Evolutionary conservation across 1,140 invertebrate genomes (phyloP).

Genomic region (Sarcophaga bullata): DNA sequence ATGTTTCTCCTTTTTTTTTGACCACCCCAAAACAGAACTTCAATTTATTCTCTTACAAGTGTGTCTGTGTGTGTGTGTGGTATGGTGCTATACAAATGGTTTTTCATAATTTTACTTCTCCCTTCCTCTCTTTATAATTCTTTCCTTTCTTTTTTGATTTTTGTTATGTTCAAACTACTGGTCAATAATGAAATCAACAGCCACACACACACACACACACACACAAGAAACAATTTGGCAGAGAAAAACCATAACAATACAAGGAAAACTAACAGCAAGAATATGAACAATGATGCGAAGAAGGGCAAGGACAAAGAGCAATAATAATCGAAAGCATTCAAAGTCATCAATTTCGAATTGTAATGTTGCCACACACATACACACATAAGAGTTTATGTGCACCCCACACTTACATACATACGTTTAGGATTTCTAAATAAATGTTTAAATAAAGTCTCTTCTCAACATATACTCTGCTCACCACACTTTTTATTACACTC

Average conservation of each 20-base stretch:
- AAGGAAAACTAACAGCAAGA: no score
- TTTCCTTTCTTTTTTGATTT: neutral
- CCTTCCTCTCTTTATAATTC: neutral
- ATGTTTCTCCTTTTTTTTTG: neutral
- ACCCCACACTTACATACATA: neutral
- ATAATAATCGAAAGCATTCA: slow-evolving; percentile 45
- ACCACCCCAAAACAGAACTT: neutral
- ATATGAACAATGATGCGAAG: neutral
- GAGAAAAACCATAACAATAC: neutral
- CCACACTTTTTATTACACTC: neutral
- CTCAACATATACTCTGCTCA: no score
- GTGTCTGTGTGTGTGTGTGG: no score
- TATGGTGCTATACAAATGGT: neutral
- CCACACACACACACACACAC: neutral
- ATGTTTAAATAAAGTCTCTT: no score
- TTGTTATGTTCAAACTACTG: neutral
- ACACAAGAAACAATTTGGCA: slow-evolving; percentile 23
- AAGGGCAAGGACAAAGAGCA: slow-evolving; percentile 20
- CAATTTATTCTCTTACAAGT: neutral
- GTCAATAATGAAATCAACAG: slow-evolving; percentile 25
- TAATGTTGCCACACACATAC: slow-evolving; percentile 5
- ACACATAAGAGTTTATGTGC: slow-evolving; percentile 32
- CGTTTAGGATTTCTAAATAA: neutral
- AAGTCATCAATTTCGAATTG: slow-evolving; percentile 47
- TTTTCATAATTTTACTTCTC: neutral